These are phyloP conservation scores for Andinoacara biseriatus DNA, from an alignment of 2,113 vertebrate species.

Conservation along the genomic window DNA sequence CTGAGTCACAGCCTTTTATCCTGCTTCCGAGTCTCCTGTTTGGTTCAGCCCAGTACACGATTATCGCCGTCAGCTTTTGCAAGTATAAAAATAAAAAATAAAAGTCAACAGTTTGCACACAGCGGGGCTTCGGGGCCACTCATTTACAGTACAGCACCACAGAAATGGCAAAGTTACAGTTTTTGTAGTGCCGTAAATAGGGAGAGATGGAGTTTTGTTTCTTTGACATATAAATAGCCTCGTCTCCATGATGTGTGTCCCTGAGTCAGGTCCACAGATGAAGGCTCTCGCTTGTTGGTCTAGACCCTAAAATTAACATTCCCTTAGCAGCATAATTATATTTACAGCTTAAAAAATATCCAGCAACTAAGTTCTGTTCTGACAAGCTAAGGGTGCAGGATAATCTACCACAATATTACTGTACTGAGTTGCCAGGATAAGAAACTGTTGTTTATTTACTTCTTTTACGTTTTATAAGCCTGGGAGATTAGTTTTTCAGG, in stretches of 20 bases:
- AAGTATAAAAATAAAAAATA: neutral
- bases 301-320: neutral
- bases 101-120: neutral
- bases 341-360: slow-evolving; percentile 5
- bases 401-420: neutral
- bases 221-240: neutral
- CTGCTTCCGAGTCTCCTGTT: neutral
- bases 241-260: neutral
- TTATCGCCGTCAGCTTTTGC: neutral
- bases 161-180: neutral
- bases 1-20: neutral
- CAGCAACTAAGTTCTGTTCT: neutral
- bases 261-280: neutral
- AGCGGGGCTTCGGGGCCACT: neutral
- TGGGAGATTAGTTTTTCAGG: neutral
- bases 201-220: neutral
- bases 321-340: neutral
- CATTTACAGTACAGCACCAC: neutral
- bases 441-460: neutral
- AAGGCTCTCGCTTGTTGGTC: neutral
- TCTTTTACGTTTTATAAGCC: neutral
- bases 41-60: neutral
- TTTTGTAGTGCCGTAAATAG: neutral
- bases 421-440: neutral
- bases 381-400: neutral